These are phyloP conservation scores for Agriopis leucophaearia DNA, from an alignment of 2,888 invertebrate species.

Conservation along the genomic window DNA sequence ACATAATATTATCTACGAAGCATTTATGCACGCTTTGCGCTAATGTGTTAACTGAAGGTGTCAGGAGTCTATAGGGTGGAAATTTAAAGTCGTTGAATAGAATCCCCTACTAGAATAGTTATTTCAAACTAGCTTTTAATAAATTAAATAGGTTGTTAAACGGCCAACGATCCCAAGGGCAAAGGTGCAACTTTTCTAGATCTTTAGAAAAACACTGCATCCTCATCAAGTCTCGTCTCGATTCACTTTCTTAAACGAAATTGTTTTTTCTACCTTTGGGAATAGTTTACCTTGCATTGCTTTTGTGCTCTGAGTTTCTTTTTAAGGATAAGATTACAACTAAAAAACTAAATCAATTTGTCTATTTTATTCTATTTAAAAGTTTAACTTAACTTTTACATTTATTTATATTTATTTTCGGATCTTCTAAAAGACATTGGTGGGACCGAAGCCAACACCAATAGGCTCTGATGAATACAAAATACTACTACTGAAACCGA, in stretches of 20 bases:
- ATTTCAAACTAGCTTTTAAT: slow-evolving; percentile 14
- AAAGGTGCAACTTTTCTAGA: slow-evolving; percentile 11
- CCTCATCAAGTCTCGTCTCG: slow-evolving; percentile 2
- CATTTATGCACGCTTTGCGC: not conserved
- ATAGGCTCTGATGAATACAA: too few species aligned
- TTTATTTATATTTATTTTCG: too few species aligned
- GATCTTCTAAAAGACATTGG: too few species aligned
- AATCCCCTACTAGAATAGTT: slow-evolving; percentile 7
- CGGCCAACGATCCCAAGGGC: slow-evolving; percentile 16
- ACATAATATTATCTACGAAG: not conserved
- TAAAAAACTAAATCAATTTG: too few species aligned
- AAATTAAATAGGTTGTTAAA: not conserved
- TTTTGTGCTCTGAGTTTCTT: not conserved
- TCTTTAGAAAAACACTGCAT: slow-evolving; percentile 11
- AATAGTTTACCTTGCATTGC: slow-evolving; percentile 1
- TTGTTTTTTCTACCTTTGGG: slow-evolving; percentile 13
- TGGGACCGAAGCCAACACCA: too few species aligned
- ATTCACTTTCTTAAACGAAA: not conserved
- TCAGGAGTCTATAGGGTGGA: not conserved
- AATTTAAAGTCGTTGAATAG: not conserved
- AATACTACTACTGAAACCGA: too few species aligned
- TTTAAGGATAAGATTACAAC: not conserved
- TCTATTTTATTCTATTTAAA: too few species aligned
- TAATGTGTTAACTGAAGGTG: slow-evolving; percentile 1
- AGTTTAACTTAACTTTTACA: too few species aligned